These are phyloP conservation scores for Raja brachyura DNA, from an alignment of 2,113 vertebrate species.

Conservation along the genomic window DNA sequence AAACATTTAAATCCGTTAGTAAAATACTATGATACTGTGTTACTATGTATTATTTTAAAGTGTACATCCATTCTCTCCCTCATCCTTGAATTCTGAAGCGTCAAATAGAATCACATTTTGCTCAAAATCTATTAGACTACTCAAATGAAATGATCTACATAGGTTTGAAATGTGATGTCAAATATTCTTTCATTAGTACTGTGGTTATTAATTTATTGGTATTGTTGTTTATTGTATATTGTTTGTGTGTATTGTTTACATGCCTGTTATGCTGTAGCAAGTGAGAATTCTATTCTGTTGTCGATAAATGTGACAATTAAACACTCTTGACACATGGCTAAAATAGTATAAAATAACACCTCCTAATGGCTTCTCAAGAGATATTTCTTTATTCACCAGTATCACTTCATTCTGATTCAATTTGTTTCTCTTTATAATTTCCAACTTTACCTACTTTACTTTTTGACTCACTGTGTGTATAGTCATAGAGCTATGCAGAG, in stretches of 20 bases:
- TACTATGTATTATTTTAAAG: neutral
- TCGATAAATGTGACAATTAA: no score
- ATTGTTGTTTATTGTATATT: no score
- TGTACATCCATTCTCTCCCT: neutral
- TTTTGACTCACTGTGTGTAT: no score
- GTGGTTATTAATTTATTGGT: no score
- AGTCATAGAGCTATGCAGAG: no score
- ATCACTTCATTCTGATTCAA: neutral
- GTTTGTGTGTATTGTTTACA: no score
- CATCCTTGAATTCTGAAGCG: neutral
- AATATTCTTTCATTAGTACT: neutral
- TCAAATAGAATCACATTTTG: neutral
- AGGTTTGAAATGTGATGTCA: neutral
- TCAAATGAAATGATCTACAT: neutral
- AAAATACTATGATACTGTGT: no score
- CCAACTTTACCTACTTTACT: no score
- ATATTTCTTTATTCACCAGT: neutral
- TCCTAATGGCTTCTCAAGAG: neutral
- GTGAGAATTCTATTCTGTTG: no score
- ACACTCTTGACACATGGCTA: no score
- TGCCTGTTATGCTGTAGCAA: no score
- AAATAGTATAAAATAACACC: neutral
- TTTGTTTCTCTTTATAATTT: neutral
- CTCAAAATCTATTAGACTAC: neutral
- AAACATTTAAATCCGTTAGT: neutral